Evolutionary conservation across 2,888 invertebrate genomes (phyloP), one percentile per base, ranked within the genome.

Genomic region (Hypercompe scribonia): DNA sequence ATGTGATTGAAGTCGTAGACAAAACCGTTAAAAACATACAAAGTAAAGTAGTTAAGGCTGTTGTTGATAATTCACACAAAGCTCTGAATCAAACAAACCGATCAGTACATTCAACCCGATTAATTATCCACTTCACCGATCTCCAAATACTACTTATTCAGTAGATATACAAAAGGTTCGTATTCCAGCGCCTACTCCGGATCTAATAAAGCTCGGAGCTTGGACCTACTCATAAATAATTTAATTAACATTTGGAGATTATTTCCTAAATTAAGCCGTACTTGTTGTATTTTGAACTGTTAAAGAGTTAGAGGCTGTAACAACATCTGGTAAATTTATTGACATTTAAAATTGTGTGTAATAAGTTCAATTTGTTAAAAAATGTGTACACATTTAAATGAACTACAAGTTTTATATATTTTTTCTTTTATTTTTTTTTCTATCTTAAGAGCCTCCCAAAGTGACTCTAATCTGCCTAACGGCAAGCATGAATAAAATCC

Each of bases 181-280:
- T 61, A 68, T 71, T 77, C 64, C 65, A 74, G 34, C 61, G 65
- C 63, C 36, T 42, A 36, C 31, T 69, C 31, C 58, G 58, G 5
- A 61, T 15, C 15, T 31, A 61, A 31, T 61, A 28, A 66, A 61
- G 31, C 58, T 61, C 15, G 11, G 28, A 61, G 50, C 58, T 61
- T 18, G 71, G 71, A 74, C 70, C 70, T 58, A 65, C 75, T 78
- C 84, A 76, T 82, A 77, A 80, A 81, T 61, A 75, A 81, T 80
- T 78, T 78, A 84, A 84, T 82, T 80, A 81, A 75, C 80, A 72
- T 73, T 84, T 80, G 46, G 61, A 39, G 77, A 84, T 68, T 66
- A 70, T 75, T 74, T 76, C 65, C 69, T 65, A 68, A 77, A 77
- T 74, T 70, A 75, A 75, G 50, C 68, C 58, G 28, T 31, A 61